A percentile compares a stretch with the other conserved stretches of the same genome.
Evolutionary conservation across 1,140 invertebrate species (phyloP).

Genomic region (Plectrocnemia conspersa): DNA sequence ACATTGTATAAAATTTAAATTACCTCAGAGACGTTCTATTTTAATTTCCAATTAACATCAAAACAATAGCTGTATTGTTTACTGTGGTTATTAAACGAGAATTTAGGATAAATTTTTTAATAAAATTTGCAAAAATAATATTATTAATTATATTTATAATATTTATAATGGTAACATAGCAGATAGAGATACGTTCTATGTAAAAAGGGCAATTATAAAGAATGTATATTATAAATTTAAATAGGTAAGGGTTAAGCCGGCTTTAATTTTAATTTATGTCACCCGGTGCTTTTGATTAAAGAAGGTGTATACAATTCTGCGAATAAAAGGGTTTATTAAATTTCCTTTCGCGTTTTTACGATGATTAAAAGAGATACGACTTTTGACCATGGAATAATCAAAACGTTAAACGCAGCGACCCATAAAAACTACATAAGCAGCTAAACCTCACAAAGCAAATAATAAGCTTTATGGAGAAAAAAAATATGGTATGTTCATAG

Average conservation of each 20-base stretch:
- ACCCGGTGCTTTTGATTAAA: constrained; percentile 24
- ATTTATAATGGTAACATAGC: too few species aligned
- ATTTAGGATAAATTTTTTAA: too few species aligned
- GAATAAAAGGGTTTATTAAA: constrained; percentile 20
- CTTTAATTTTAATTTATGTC: constrained; percentile 27
- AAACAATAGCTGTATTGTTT: constrained; percentile 29
- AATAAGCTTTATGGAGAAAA: too few species aligned
- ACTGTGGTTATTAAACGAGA: constrained; percentile 25
- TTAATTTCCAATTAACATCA: too few species aligned
- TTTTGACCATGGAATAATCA: constrained; percentile 20
- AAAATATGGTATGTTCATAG: too few species aligned
- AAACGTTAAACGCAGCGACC: constrained; percentile 6
- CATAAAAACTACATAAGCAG: constrained; percentile 5
- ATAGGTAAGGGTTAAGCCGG: constrained; percentile 14
- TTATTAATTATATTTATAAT: too few species aligned
- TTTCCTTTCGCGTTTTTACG: constrained; percentile 29
- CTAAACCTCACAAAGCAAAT: too few species aligned
- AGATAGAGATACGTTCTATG: too few species aligned
- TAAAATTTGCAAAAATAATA: neutral
- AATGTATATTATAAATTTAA: too few species aligned
- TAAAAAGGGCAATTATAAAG: too few species aligned
- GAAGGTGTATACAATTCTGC: constrained; percentile 3
- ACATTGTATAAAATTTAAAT: too few species aligned
- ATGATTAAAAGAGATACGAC: constrained; percentile 22
- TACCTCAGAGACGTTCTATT: too few species aligned